A percentile compares a stretch with the other conserved stretches of the same genome.
These are phyloP conservation scores for Harpagoxenus sublaevis DNA, from an alignment of 2,888 invertebrate species.

Conservation along the genomic window DNA sequence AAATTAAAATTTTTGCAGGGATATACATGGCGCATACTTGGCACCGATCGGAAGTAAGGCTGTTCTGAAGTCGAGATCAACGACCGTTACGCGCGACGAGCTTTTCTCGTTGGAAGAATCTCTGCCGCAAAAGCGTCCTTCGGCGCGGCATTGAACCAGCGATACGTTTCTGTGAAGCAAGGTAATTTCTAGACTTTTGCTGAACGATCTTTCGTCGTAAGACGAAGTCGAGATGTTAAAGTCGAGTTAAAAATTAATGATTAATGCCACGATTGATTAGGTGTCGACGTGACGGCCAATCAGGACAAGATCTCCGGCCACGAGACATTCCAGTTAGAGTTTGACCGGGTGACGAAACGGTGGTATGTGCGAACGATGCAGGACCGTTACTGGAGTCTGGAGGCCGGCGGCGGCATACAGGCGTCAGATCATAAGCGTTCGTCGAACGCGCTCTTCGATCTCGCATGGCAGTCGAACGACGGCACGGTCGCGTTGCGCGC, in stretches of 20 bases:
- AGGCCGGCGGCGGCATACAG: too few species aligned
- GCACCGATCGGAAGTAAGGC: constrained; percentile 98
- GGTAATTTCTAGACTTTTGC: constrained; percentile 88
- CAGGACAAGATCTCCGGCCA: constrained; percentile 98
- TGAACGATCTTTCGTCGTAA: neutral
- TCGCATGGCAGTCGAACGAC: too few species aligned
- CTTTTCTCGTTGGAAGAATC: constrained; percentile 98
- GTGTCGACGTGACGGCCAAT: constrained; percentile 98
- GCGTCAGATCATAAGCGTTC: too few species aligned
- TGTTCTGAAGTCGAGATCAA: constrained; percentile 97
- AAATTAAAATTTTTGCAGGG: constrained; percentile 83
- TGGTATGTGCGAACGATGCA: too few species aligned
- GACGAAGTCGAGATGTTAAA: constrained; percentile 24
- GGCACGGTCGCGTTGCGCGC: too few species aligned
- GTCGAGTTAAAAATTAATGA: neutral
- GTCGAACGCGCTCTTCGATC: too few species aligned
- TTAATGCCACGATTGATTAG: constrained; percentile 86
- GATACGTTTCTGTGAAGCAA: constrained; percentile 99
- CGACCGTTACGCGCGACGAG: constrained; percentile 97
- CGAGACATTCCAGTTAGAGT: constrained; percentile 99
- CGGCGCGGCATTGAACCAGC: constrained; percentile 95
- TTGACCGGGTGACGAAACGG: constrained; percentile 95
- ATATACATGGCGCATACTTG: constrained; percentile 94
- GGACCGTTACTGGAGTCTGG: too few species aligned
- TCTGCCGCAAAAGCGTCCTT: constrained; percentile 97